These are phyloP conservation scores for Nixonia krombeini DNA, from an alignment of 1,140 invertebrate genomes.

Conservation along the genomic window DNA sequence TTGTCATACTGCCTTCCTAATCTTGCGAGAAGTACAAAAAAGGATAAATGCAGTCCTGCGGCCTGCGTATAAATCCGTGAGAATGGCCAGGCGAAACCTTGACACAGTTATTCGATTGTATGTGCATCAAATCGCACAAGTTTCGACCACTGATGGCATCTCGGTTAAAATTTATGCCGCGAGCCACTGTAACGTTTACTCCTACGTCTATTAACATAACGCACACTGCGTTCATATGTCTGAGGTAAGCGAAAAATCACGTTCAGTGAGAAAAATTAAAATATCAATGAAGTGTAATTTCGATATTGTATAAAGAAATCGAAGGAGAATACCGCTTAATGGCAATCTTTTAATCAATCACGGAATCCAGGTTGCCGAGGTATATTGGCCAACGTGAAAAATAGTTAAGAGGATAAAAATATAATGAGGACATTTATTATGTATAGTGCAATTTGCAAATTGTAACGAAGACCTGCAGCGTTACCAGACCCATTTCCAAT, in stretches of 20 bases:
- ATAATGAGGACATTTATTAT: too few relatives aligned
- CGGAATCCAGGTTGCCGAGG: too few relatives aligned
- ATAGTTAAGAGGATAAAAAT: background rate
- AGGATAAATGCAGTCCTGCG: constrained; percentile 15
- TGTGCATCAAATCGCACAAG: constrained; percentile 17
- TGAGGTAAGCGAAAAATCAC: background rate
- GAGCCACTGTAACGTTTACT: background rate
- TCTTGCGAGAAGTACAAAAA: constrained; percentile 24
- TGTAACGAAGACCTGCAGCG: background rate
- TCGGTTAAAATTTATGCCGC: constrained; percentile 21
- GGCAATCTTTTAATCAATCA: too few relatives aligned
- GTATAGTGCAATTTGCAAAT: background rate
- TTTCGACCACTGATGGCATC: constrained; percentile 17
- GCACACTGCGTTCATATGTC: background rate
- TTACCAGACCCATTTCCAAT: background rate
- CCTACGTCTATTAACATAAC: background rate
- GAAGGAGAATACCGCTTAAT: too few relatives aligned
- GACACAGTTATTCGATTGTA: constrained; percentile 30
- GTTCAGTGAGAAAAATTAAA: background rate
- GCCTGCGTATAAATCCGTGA: constrained; percentile 9
- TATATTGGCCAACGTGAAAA: too few relatives aligned
- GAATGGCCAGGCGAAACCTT: constrained; percentile 30
- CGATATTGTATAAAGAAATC: too few relatives aligned
- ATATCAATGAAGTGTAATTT: background rate
- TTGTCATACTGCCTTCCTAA: constrained; percentile 25